Conservation (phyloP, 2,113 vertebrate genomes). For the Blennius ocellaris region DNA sequence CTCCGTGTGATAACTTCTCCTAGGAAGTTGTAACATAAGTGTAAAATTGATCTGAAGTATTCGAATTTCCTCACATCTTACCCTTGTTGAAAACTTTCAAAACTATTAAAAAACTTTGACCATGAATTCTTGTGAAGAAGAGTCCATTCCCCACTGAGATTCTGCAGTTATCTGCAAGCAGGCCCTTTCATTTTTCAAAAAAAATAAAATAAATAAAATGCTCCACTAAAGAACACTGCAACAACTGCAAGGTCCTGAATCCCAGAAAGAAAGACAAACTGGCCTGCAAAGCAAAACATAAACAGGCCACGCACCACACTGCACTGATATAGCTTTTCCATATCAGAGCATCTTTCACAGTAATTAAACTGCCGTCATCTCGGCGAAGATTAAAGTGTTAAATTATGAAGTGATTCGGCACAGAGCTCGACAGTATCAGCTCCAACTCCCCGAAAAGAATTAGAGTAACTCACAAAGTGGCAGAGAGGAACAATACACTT, state of each 20-base stretch:
- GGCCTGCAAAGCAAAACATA: conserved; percentile 46
- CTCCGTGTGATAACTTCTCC: too few relatives aligned
- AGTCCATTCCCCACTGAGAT: conserved; percentile 3
- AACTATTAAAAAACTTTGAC: background rate
- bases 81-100: background rate
- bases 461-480: conserved; percentile 9
- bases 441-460: background rate
- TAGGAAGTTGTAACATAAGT: too few relatives aligned
- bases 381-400: conserved; percentile 25
- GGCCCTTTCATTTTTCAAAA: conserved; percentile 37
- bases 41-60: too few relatives aligned
- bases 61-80: too few relatives aligned
- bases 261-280: conserved; percentile 36
- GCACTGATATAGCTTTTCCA: conserved; percentile 12
- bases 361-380: conserved; percentile 29
- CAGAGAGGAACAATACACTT: conserved; percentile 22
- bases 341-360: conserved; percentile 21
- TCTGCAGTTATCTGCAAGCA: conserved; percentile 14
- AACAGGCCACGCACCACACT: conserved; percentile 17
- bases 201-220: conserved; percentile 16
- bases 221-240: conserved; percentile 45
- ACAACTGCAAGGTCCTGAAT: conserved; percentile 12
- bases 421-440: conserved; percentile 9
- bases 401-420: conserved; percentile 19
- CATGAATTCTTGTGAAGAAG: background rate